Conservation (phyloP, 2,797 vertebrate genomes). For the Nyctalus aviator region DNA sequence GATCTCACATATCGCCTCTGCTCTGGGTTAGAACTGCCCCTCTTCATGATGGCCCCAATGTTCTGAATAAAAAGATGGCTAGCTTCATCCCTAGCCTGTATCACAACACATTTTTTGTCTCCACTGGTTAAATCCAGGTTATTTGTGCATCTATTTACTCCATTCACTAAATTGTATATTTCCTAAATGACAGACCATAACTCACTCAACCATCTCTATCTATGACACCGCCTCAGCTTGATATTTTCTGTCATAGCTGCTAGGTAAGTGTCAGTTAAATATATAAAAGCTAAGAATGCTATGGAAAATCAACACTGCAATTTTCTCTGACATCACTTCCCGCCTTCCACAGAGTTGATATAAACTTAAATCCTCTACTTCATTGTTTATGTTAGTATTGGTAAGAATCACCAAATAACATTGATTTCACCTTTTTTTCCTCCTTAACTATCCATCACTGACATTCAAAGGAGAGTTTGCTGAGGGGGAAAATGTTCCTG, state of each 20-base stretch:
- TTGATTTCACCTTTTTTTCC: background rate
- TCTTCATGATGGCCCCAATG: background rate
- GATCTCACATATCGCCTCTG: background rate
- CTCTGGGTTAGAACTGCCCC: background rate
- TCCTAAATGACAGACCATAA: background rate
- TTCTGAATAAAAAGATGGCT: background rate
- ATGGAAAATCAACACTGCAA: background rate
- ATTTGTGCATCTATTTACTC: background rate
- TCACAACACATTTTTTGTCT: background rate
- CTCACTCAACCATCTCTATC: background rate
- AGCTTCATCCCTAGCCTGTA: accelerated
- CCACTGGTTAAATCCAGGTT: background rate
- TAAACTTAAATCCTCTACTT: background rate
- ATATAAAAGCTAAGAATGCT: conserved; percentile 39
- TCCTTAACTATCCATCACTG: background rate
- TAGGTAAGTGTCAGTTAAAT: conserved; percentile 48
- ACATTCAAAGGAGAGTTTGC: background rate
- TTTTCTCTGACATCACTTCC: conserved; percentile 54
- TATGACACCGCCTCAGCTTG: background rate
- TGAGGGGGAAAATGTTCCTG: background rate
- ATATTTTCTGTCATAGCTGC: background rate
- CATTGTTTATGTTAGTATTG: background rate
- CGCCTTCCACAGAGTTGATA: background rate
- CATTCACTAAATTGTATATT: background rate
- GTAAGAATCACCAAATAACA: background rate